Base-by-base conservation (phyloP, 37 sponge, comb jelly and placozoan species). In the Chondrilla cf. caribensis region DNA sequence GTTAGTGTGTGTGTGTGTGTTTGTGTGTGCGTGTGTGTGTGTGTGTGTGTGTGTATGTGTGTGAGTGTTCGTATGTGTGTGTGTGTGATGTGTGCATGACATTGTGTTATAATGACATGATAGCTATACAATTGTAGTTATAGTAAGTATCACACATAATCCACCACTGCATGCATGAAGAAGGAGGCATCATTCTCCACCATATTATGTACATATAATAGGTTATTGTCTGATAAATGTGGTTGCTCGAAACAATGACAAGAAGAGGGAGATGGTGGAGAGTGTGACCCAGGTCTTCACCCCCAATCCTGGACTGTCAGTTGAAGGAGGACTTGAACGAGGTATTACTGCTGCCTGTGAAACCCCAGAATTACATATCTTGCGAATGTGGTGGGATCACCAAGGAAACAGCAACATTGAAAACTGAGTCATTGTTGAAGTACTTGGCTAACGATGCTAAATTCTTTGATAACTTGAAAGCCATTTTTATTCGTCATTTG, bases 241-340 rank as follows among this genome's bases (percentile, higher is more conserved):
- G 92, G 51, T 71, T 8, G 82, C 82, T 19, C 83, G 82, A 21
- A 95, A 95, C 75, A 80, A 57, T 9, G 32, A 58, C 22, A 88
- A 80, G 68, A 84, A 92, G 32, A 85, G 83, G 26, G 51, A 75
- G 24, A 89, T 95, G 90, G 55, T 35, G 8, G 31, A 28, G 17
- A 4, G 35, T 29, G 4, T 67, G 1, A 6, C 17, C 17, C 35
- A 7, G 11, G 31, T 33, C 32, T 67, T 67, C 29, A 33, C 35
- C 1, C 51, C 24, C 33, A n/a, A 29, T 67, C 15, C 68, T 67
- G 28, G 68, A 7, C 35, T 67, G 68, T 26, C 31, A 67, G 4
- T 33, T 67, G 68, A 33, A 67, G 32, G 68, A 67, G 29, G 68
- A 67, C 4, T 17, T 67, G 32, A 67, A 67, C 35, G 68, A 67